Percentiles rank a stretch among this genome's conserved stretches.
Conservation (phyloP, 2,113 vertebrate genomes). For the Nycticorax nycticorax region DNA sequence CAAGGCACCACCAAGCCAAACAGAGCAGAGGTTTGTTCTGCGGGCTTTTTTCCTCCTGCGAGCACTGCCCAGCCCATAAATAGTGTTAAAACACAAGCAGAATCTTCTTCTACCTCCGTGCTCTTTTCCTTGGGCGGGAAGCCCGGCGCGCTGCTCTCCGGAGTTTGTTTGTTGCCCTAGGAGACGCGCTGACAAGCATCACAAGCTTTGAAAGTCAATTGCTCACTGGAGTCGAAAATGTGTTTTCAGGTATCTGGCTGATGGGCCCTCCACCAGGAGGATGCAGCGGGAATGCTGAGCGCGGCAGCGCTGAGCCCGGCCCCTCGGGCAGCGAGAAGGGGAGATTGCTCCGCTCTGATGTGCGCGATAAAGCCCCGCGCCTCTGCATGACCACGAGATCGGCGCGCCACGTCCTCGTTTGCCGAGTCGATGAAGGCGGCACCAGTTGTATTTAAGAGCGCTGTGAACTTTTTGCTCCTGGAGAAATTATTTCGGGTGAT, state of each 20-base stretch:
- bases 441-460: not conserved
- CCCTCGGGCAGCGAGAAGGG: not conserved
- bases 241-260: conserved; percentile 77
- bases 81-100: not conserved
- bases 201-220: conserved; percentile 63
- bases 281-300: conserved; percentile 31
- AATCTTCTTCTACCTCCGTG: not conserved
- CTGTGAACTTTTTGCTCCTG: not conserved
- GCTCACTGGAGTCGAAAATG: conserved; percentile 75
- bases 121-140: not conserved
- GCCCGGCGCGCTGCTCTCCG: conserved; percentile 62
- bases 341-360: not conserved
- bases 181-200: conserved; percentile 53
- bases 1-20: not conserved
- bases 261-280: conserved; percentile 64
- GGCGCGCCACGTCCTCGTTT: rapidly evolving
- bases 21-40: not conserved
- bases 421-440: not conserved
- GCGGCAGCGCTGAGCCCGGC: not conserved
- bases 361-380: not conserved
- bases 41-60: not conserved
- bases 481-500: not conserved
- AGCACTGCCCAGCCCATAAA: not conserved
- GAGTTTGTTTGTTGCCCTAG: conserved; percentile 55
- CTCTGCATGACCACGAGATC: not conserved